phyloP scores from a whole-genome alignment of 2,797 vertebrate species.

The Gambusia yucatana region DNA sequence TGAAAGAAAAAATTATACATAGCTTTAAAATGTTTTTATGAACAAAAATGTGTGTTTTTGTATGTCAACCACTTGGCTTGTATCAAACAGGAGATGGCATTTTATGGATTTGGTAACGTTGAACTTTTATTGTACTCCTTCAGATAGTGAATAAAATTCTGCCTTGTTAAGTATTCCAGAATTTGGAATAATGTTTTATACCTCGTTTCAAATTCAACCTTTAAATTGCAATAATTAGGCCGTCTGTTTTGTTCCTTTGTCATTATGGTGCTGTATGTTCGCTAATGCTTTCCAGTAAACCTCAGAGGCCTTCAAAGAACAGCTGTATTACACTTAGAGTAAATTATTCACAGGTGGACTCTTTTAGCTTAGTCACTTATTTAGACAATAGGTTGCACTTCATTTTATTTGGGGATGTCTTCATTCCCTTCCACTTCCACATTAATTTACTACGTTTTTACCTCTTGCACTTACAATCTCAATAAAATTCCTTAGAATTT shows the following conservation, averaged over 20 bases:
- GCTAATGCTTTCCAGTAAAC: not conserved
- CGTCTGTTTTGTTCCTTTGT: not conserved
- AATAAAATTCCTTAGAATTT: not conserved
- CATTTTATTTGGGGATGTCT: not conserved
- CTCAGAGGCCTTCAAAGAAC: not conserved
- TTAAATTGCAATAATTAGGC: not conserved
- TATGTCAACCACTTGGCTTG: not conserved
- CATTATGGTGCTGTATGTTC: not conserved
- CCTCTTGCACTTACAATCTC: not conserved
- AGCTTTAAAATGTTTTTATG: not conserved
- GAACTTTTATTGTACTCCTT: not conserved
- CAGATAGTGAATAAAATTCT: not conserved
- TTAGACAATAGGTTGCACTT: not conserved
- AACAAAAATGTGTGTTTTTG: not conserved
- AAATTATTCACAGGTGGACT: not conserved
- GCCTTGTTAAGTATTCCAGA: not conserved
- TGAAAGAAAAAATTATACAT: not conserved
- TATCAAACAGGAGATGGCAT: not conserved
- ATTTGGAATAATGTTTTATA: not conserved
- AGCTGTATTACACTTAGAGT: not conserved
- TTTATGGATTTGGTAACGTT: not conserved
- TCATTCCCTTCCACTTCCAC: not conserved
- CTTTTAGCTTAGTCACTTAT: not conserved
- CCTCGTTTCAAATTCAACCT: not conserved
- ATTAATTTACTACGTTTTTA: not conserved